Evolutionary conservation across 2,888 invertebrate species (phyloP).

Genomic region (Amblyjoppa proteus): DNA sequence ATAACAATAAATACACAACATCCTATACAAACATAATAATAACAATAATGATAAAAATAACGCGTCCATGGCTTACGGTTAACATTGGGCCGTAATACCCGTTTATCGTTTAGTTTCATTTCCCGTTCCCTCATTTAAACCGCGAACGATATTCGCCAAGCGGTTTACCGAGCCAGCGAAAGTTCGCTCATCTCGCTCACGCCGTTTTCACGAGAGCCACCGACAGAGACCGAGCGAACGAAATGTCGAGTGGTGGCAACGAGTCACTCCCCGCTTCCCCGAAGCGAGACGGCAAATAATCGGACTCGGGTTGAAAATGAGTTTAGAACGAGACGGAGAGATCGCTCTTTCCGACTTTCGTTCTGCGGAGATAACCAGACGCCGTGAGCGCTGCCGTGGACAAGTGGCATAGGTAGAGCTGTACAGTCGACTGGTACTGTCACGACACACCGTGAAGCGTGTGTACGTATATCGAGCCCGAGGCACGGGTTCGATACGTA

Average conservation of each 20-base stretch:
- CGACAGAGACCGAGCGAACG: constrained; percentile 20
- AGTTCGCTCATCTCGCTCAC: constrained; percentile 49
- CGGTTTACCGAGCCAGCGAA: constrained; percentile 28
- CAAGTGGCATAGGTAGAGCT: constrained; percentile 24
- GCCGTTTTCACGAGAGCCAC: constrained; percentile 10
- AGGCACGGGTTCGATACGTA: neutral
- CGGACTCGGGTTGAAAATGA: constrained; percentile 59
- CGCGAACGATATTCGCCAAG: constrained; percentile 13
- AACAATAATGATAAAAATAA: neutral
- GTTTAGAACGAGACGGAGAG: constrained; percentile 60
- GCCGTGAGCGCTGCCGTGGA: constrained; percentile 56
- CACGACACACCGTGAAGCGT: neutral
- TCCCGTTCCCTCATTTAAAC: neutral
- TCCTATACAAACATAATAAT: neutral
- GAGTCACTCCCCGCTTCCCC: neutral
- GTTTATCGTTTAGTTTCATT: constrained; percentile 17
- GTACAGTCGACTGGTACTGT: neutral
- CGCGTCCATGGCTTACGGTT: neutral
- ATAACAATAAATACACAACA: neutral
- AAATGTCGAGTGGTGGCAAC: constrained; percentile 34
- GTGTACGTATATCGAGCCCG: neutral
- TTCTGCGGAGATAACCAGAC: constrained; percentile 56
- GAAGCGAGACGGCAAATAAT: constrained; percentile 45
- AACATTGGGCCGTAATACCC: constrained; percentile 17
- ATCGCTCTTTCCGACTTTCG: constrained; percentile 52